phyloP scores from a whole-genome alignment of 2,113 vertebrate genomes.

The Limnothrissa miodon region DNA sequence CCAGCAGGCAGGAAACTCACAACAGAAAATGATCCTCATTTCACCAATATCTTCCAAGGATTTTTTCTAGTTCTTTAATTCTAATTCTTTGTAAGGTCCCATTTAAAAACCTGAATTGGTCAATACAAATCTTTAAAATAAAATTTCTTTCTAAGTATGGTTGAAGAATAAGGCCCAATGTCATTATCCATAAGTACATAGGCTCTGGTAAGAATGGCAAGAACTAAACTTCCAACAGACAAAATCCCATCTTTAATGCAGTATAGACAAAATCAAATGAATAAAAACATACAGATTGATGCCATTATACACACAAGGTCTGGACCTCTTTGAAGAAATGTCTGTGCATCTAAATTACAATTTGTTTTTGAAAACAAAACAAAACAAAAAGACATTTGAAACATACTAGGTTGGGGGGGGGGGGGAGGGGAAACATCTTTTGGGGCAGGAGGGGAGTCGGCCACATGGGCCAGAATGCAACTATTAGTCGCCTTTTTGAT shows the following conservation, averaged over 20 bases:
- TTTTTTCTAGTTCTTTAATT: too few relatives aligned
- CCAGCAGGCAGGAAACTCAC: neutral
- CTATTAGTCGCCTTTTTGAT: neutral
- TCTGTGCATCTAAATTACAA: constrained; percentile 15
- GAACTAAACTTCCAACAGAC: neutral
- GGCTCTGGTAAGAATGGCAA: neutral
- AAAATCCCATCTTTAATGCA: neutral
- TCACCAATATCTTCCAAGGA: too few relatives aligned
- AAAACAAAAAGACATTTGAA: neutral
- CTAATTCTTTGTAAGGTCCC: too few relatives aligned
- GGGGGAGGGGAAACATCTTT: neutral
- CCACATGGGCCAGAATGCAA: neutral
- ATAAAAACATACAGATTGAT: neutral
- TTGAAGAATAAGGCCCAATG: too few relatives aligned
- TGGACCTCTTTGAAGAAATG: neutral
- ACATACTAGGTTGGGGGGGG: neutral
- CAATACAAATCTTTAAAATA: too few relatives aligned
- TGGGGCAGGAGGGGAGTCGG: neutral
- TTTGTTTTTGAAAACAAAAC: constrained; percentile 9
- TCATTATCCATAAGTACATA: neutral
- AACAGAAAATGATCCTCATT: neutral
- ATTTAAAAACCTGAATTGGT: too few relatives aligned
- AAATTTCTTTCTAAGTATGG: too few relatives aligned
- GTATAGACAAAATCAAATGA: neutral
- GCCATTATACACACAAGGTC: constrained; percentile 16